Base-by-base conservation (phyloP, 2,113 vertebrate genomes). In the Oriolus oriolus region DNA sequence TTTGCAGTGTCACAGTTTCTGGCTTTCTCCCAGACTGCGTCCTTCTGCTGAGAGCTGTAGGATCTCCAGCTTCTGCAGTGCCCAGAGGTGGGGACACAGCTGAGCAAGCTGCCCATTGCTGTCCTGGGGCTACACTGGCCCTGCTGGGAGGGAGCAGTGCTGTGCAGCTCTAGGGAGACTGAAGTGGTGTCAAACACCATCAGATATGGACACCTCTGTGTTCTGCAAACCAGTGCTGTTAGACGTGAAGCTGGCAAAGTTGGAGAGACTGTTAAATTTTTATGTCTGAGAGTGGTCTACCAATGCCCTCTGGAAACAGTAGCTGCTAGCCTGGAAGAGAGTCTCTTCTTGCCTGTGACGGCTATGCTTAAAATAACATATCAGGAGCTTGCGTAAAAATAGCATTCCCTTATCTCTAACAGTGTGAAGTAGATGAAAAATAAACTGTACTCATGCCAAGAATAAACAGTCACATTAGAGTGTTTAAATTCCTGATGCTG, bases 351-450 rank as follows among this genome's bases (percentile, higher is more conserved):
- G 84, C 1, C 4, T 17, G 35, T 86, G 79, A 70, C 0, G 2
- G 69, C 74, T 73, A 2, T 0, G 2, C 84, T 89, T 89, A 92
- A 96, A 96, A 95, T 96, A 96, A 85, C 82, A 0, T 68, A 69
- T 83, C 57, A 22, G 50, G 90, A 91, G 47, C 91, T 85, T 65
- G 63, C 27, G n/a, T 80, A 83, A 91, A 94, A 96, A 96, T 96
- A 87, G 93, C 71, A 7, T 85, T 93, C 35, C 44, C 89, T 95
- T 96, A 96, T 97, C 93, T 94, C 52, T 68, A 33, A n/a, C 60
- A 52, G 76, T 59, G 78, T 91, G 79, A 95, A 95, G 95, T 68
- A 80, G 85, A 70, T 74, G 85, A 93, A 95, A 95, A 96, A 85
- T 86, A 77, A 95, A 70, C 85, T 2, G 14, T 50, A 57, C 57